Evolutionary conservation across 2,888 invertebrate species (phyloP), one percentile per base, ranked within the genome.

Genomic region (Cepaea hortensis): DNA sequence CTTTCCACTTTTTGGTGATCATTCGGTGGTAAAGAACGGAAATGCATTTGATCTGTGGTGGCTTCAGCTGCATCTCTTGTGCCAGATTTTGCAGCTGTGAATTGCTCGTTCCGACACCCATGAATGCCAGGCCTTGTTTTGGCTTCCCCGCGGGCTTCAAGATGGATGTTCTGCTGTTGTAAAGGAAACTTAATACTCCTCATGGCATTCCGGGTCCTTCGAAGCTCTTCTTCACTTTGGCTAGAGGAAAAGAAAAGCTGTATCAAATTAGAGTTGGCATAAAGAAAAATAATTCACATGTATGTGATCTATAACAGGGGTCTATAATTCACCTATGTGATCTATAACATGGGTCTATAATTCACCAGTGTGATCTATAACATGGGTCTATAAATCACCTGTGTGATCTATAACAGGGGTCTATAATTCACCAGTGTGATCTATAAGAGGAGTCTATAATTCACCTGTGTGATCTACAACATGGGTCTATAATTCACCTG

Each of bases 211-310:
- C 46, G 46, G n/a, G 86, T 76, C 35, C 80, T 73, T 13, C 48
- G 80, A 20, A 86, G 13, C 48, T 86, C 86, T 68, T 86, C 81
- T 55, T 86, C 86, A 70, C 79, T 86, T 70, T 83, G 77, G 65
- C 83, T 86, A 79, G 35, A 35, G 76, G 48, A 48, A n/a, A n/a
- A 55, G 15, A 77, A 23, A 77, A 77, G 55, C 68, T 11, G 68
- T 11, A 20, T 68, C 6, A 55, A 55, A 55, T 55, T 6, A 15
- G n/a, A 15, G 4, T 84, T 13, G 15, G 46, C 46, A 70, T 70
- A 18, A n/a, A 68, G 61, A 65, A 62, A 35, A 81, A 81, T 18
- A 81, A n/a, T 68, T 6, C 7, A 35, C 46, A 46, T n/a, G 35
- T 35, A 81, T 46, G 6, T 55, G 7, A 11, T 55, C 7, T 55